Evolutionary conservation across 1,140 invertebrate species (phyloP), one percentile per base, ranked within the genome.

Genomic region (Cotesia chilonis): DNA sequence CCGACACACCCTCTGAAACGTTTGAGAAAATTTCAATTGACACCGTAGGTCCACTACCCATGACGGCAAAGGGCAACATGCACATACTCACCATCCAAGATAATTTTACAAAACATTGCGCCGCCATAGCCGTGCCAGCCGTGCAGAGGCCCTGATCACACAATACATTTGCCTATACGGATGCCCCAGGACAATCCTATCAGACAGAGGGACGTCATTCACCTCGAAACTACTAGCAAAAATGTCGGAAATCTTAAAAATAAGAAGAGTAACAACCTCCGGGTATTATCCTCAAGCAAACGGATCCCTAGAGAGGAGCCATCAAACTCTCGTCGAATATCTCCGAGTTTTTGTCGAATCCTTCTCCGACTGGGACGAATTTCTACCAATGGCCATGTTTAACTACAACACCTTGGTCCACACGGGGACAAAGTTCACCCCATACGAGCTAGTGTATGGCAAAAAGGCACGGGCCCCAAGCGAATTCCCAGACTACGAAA

Each of bases 51-150:
- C 17, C 71, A 5, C 38, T 72, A 4, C 35, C 47, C 10, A 47
- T 12, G 6, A 72, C 71, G 12, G 52, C 63, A 1, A 35, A 57
- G 2, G 52, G 52, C 12, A 66, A 67, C 14, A 28, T 3, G 17
- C 71, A 72, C 38, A 67, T 71, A 20, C 51, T 83, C 4, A 79
- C 79, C 9, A 68, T 78, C 1, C 77, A 81, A 74, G 78, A 81
- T 70, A 76, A 81, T 70, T 68, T 83, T 38, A 75, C 77, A 1
- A 83, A 82, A 74, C 79, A 75, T 72, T 75, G 72, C 5, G 28
- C 57, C 3, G 76, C 78, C 4, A 37, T 68, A 7, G 38, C 75
- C n/a, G 0, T 82, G n/a, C 74, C 70, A n/a, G 74, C 78, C 75
- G 69, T 78, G 76, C 80, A 4, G 38, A 77, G 35, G 72, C 65